Evolutionary conservation across 1,140 invertebrate genomes (phyloP).

Genomic region (Battus philenor): DNA sequence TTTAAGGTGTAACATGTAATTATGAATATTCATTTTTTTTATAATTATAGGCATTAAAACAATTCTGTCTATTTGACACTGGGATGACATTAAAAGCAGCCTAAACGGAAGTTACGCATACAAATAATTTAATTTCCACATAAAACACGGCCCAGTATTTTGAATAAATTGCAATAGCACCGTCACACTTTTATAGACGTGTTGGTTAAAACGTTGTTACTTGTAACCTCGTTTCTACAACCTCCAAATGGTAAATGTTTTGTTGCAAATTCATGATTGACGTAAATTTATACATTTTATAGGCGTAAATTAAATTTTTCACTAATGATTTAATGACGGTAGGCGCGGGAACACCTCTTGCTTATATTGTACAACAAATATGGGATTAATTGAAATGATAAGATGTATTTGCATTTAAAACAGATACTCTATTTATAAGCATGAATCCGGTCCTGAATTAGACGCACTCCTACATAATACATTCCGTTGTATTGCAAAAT

Average conservation of each 20-base stretch:
- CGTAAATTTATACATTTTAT: constrained; percentile 11
- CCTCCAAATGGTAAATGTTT: constrained; percentile 14
- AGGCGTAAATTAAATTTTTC: constrained; percentile 2
- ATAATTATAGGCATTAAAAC: too few species aligned
- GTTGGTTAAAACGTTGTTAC: constrained; percentile 16
- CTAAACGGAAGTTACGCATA: too few species aligned
- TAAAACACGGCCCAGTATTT: constrained; percentile 1
- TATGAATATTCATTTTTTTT: too few species aligned
- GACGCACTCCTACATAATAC: neutral
- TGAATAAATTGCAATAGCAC: constrained; percentile 9
- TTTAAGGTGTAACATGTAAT: too few species aligned
- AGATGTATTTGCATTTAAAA: constrained; percentile 9
- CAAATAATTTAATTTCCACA: too few species aligned
- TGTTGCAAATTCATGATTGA: constrained; percentile 11
- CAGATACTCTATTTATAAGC: neutral
- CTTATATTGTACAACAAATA: neutral
- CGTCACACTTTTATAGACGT: constrained; percentile 16
- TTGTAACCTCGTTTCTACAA: constrained; percentile 15
- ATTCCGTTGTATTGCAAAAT: too few species aligned
- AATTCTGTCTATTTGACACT: too few species aligned
- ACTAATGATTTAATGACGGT: neutral
- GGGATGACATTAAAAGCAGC: too few species aligned
- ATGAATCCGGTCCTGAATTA: neutral
- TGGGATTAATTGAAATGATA: constrained; percentile 1
- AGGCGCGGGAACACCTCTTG: neutral